Evolutionary conservation across 2,888 invertebrate species (phyloP).

Genomic region (Mesoligia furuncula): DNA sequence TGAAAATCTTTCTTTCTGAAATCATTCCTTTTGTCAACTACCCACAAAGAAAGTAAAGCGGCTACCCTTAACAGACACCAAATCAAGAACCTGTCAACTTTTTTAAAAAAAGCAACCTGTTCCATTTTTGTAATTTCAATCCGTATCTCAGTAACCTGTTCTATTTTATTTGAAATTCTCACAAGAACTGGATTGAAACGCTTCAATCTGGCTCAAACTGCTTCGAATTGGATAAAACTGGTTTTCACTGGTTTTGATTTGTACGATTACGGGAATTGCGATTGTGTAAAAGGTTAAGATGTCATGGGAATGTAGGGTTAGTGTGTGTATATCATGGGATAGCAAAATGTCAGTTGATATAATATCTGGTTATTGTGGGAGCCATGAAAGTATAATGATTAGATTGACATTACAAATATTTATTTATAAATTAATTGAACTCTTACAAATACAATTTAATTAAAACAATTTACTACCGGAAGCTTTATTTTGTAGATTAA

Average conservation of each 20-base stretch:
- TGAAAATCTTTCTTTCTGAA: not conserved
- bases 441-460: not conserved
- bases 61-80: not conserved
- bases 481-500: not conserved
- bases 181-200: slow-evolving; percentile 59
- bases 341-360: not conserved
- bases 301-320: slow-evolving; percentile 67
- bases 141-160: slow-evolving; percentile 61
- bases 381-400: not conserved
- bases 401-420: not conserved
- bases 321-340: slow-evolving; percentile 20
- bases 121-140: slow-evolving; percentile 60
- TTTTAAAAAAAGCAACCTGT: slow-evolving; percentile 64
- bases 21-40: not conserved
- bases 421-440: not conserved
- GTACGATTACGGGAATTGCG: slow-evolving; percentile 63
- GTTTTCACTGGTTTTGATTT: slow-evolving; percentile 62
- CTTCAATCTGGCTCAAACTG: slow-evolving; percentile 63
- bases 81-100: slow-evolving; percentile 29
- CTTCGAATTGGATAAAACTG: slow-evolving; percentile 67
- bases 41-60: slow-evolving; percentile 1
- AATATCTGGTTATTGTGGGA: slow-evolving; percentile 19
- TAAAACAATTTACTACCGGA: not conserved
- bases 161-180: slow-evolving; percentile 59
- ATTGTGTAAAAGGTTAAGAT: slow-evolving; percentile 62